Base-by-base conservation (phyloP, 2,797 vertebrate genomes). In the Denticeps clupeoides region DNA sequence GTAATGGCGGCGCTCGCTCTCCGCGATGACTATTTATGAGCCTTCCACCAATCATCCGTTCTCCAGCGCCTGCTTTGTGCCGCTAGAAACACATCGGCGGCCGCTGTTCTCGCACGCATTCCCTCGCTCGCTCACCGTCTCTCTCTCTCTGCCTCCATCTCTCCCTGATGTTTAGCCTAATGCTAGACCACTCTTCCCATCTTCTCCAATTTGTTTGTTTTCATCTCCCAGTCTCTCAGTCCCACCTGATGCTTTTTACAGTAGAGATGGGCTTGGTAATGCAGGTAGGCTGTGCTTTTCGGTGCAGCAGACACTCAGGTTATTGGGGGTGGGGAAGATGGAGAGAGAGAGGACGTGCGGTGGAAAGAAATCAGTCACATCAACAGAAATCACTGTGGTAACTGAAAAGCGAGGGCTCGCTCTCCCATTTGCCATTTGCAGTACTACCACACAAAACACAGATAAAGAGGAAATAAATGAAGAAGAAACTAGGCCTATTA, bases 301-400 rank as follows among this genome's bases (percentile, higher is more conserved):
- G n/a, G n/a, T n/a, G n/a, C n/a, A n/a, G 15, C 19, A 35, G 27
- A 56, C 54, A 3, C 22, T 31, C 15, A 25, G 40, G 22, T 25
- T 41, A 27, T 25, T 19, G 11, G n/a, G 41, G 33, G 26, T 5
- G 26, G 33, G 21, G 7, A 7, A 19, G 18, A 8, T 28, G 18
- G n/a, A 8, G 7, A 11, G n/a, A 13, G 27, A 51, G 19, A 32
- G 24, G 40, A 33, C 21, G 15, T 37, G 16, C 19, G 15, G 4
- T 16, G 37, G 15, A 7, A 4, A 33, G 33, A 24, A 48, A 56
- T 11, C 32, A 32, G 25, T 44, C 41, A 45, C 48, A 49, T 47
- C 40, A 49, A 21, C 54, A 56, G 47, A 18, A 48, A 50, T 62
- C 55, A 21, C 57, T 50, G 31, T 64, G 51, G 62, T 51, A 62